These are phyloP conservation scores for Thera britannica DNA, from an alignment of 2,888 invertebrate genomes.

Conservation along the genomic window DNA sequence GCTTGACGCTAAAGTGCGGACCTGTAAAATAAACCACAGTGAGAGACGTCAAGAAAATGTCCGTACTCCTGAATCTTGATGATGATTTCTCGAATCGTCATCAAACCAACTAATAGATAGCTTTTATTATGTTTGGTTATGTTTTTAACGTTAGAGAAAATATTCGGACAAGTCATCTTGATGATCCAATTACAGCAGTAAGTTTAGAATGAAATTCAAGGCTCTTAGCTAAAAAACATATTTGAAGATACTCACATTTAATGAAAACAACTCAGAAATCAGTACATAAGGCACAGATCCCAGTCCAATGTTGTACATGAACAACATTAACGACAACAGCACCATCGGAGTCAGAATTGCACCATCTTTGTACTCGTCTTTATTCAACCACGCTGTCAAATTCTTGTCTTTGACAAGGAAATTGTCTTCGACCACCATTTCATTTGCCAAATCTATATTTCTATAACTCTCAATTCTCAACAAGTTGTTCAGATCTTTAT, in stretches of 20 bases:
- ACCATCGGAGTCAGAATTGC: constrained; percentile 70
- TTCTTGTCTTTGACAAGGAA: constrained; percentile 40
- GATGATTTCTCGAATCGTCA: too few relatives aligned
- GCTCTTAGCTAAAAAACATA: neutral
- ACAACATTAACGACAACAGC: constrained; percentile 68
- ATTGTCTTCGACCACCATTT: constrained; percentile 44
- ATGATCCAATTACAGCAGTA: too few relatives aligned
- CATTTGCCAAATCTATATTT: constrained; percentile 49
- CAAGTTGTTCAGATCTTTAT: constrained; percentile 43
- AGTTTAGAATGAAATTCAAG: constrained; percentile 2
- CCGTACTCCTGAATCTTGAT: too few relatives aligned
- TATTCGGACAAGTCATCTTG: too few relatives aligned
- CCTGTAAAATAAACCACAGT: constrained; percentile 50
- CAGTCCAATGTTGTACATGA: constrained; percentile 77
- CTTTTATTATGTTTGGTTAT: too few relatives aligned
- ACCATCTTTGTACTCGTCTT: constrained; percentile 45
- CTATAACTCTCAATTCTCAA: constrained; percentile 13
- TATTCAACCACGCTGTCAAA: constrained; percentile 47
- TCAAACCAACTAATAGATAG: too few relatives aligned
- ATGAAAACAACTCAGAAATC: constrained; percentile 73
- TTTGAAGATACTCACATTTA: constrained; percentile 66
- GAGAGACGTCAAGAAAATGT: neutral
- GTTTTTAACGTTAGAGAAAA: too few relatives aligned
- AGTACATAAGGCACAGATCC: constrained; percentile 80
- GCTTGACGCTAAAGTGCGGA: constrained; percentile 75